phyloP scores from a whole-genome alignment of 2,888 invertebrate species.

The Orchesella flavescens region DNA sequence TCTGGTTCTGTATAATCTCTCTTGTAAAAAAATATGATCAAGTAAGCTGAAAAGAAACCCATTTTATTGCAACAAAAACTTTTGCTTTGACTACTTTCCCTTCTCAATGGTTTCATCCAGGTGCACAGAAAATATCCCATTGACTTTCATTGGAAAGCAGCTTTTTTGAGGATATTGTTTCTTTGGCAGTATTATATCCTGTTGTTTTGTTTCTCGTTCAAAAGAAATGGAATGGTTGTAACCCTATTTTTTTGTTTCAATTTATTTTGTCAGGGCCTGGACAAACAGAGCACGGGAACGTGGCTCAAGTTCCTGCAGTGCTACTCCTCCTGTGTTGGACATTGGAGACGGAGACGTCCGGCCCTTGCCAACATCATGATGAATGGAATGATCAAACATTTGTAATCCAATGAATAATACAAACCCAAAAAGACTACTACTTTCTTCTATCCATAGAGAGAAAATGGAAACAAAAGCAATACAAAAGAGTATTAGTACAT shows the following conservation, averaged over 20 bases:
- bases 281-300: slow-evolving; percentile 86
- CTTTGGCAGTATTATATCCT: not conserved
- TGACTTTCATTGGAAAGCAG: too few relatives aligned
- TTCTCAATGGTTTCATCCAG: too few relatives aligned
- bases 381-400: slow-evolving; percentile 78
- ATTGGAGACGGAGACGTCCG: slow-evolving; percentile 92
- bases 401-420: not conserved
- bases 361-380: slow-evolving; percentile 98
- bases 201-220: not conserved
- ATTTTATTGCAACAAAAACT: too few relatives aligned
- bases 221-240: too few relatives aligned
- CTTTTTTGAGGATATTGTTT: not conserved
- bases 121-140: too few relatives aligned
- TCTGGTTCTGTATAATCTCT: too few relatives aligned
- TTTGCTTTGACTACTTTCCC: too few relatives aligned
- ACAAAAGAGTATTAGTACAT: not conserved
- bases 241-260: slow-evolving; percentile 31
- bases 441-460: not conserved
- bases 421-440: not conserved
- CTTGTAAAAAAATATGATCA: too few relatives aligned
- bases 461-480: not conserved
- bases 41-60: too few relatives aligned
- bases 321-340: slow-evolving; percentile 92
- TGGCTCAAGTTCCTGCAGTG: slow-evolving; percentile 94
- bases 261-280: slow-evolving; percentile 83